phyloP scores from a whole-genome alignment of 1,140 invertebrate genomes.

The Camponotus vicinus region DNA sequence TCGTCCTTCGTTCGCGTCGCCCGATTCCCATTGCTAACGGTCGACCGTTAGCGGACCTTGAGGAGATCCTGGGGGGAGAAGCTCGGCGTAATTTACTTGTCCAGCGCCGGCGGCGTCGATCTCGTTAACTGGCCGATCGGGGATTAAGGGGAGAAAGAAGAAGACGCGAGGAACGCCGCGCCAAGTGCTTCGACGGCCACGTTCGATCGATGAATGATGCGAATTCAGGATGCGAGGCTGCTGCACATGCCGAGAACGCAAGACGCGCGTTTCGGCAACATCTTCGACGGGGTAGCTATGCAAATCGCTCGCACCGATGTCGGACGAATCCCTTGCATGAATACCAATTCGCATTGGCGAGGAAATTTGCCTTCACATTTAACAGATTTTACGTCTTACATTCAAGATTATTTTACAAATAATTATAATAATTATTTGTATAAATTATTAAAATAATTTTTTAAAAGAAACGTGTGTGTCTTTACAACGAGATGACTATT shows the following conservation, averaged over 20 bases:
- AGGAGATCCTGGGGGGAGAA: slow-evolving; percentile 71
- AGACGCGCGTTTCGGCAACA: slow-evolving; percentile 41
- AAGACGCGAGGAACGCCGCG: slow-evolving; percentile 24
- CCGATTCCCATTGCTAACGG: slow-evolving; percentile 77
- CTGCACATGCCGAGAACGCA: slow-evolving; percentile 42
- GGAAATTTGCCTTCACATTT: background rate
- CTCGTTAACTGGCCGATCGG: slow-evolving; percentile 72
- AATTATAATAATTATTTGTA: too few relatives aligned
- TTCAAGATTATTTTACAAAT: too few relatives aligned
- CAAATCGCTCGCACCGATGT: slow-evolving; percentile 74
- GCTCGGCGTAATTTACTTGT: slow-evolving; percentile 84
- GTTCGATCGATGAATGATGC: slow-evolving; percentile 72
- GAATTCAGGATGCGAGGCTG: slow-evolving; percentile 43
- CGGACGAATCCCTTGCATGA: slow-evolving; percentile 4
- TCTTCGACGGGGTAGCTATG: slow-evolving; percentile 73
- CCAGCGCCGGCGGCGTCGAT: slow-evolving; percentile 79
- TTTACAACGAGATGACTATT: background rate
- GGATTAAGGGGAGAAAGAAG: slow-evolving; percentile 66
- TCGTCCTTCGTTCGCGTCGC: slow-evolving; percentile 62
- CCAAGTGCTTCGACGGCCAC: slow-evolving; percentile 57
- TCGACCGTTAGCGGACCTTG: slow-evolving; percentile 83
- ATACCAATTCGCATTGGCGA: background rate
- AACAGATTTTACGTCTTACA: too few relatives aligned
- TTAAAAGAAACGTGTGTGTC: too few relatives aligned
- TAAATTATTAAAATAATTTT: too few relatives aligned